Base-by-base conservation (phyloP, 2,797 vertebrate genomes). In the Zenarchopterus dispar region DNA sequence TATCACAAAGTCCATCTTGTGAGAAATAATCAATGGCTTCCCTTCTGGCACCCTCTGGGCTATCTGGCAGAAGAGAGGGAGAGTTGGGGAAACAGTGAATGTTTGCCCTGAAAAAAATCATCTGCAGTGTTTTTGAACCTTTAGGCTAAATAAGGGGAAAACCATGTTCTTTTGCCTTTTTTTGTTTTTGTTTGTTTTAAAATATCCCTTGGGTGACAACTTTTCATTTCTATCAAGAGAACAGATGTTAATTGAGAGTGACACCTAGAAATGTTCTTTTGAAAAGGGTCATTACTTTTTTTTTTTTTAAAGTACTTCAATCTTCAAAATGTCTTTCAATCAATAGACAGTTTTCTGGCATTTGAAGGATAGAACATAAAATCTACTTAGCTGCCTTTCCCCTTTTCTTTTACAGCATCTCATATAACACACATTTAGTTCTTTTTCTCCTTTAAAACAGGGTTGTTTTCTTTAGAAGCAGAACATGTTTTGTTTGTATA, bases 1-100 rank as follows among this genome's bases (percentile, higher is more conserved):
- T 78, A 77, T 87, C 75, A 81, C 72, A 46, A 77, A 80, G 79
- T 86, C 77, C 61, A 73, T 87, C 77, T 85, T 70, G 63, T 69
- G 84, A 69, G 84, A 82, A 88, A 88, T 87, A 90, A 93, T 90
- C 78, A 87, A 88, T 86, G 77, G 52, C 28, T 74, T 80, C 57
- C 74, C 85, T 84, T 64, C 75, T 54, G 76, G 85, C 84, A 74
- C 79, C 79, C 84, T 76, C 39, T 0, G 36, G 79, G 88, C 80
- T 56, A 76, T 86, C 64, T 77, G 76, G 72, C 68, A 66, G 39
- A 78, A 43, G 54, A 71, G 56, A 70, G 65, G 39, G 55, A 70
- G 68, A 78, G 63, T 73, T 66, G 5, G 33, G 33, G 5, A 84
- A 80, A 73, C 51, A 68, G 47, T 60, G 49, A 55, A 72, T 80